Base-by-base conservation (phyloP, 2,113 vertebrate genomes). In the Tetrax tetrax region DNA sequence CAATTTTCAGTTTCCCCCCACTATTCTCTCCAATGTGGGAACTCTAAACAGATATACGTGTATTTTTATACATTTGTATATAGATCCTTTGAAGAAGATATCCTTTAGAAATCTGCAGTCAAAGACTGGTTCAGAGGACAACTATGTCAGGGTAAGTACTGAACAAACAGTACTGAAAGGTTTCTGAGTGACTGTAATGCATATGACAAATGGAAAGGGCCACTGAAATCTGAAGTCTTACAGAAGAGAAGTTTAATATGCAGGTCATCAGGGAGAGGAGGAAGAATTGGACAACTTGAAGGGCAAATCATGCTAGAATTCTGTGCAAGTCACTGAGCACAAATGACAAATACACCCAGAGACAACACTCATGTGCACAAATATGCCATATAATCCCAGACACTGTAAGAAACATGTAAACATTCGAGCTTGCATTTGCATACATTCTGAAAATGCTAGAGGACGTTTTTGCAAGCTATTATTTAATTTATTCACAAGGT, bases 381-480 rank as follows among this genome's bases (percentile, higher is more conserved):
- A 95, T 77, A 92, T 5, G 1, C 82, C 1, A 33, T 89, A 93
- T 97, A 97, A 97, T 96, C 94, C 96, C 90, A 96, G 95, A 95
- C 96, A 97, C 84, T 91, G 92, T 96, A 95, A 96, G 97, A 97
- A 96, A 97, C 95, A 96, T 96, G 96, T 96, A 98, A 97, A 97
- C 96, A 97, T 95, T 96, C n/a, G 0, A 91, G 93, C 87, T 93
- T 96, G 87, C 93, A 96, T 97, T 96, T 97, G 96, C 93, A 96
- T 95, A 95, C 93, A 93, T 95, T 95, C 89, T 93, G 76, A 93
- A 96, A 95, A 91, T 90, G 87, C 95, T 94, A 94, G 87, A 97
- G 95, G 96, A 97, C 83, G 80, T 97, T 97, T 94, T 97, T 96
- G 76, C 87, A 91, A 97, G 91, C 82, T 94, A 93, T 96, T 92